phyloP scores from a whole-genome alignment of 2,888 invertebrate genomes.

The Troides helena region DNA sequence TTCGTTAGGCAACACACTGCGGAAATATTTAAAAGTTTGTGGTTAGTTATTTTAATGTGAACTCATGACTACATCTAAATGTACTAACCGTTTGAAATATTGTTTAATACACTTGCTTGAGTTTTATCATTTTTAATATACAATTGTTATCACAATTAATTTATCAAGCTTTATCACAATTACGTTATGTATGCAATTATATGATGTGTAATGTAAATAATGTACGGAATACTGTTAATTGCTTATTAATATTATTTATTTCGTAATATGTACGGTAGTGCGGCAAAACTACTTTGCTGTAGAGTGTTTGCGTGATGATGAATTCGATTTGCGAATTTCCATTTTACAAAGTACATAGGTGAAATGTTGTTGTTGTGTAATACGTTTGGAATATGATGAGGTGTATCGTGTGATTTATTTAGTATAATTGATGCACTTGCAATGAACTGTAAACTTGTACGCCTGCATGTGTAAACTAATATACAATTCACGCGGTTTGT shows the following conservation, averaged over 20 bases:
- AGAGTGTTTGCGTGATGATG: background rate
- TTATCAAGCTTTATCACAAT: constrained; percentile 16
- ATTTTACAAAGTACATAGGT: constrained; percentile 21
- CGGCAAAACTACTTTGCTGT: constrained; percentile 17
- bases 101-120: background rate
- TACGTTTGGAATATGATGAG: background rate
- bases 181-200: constrained; percentile 4
- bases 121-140: constrained; percentile 16
- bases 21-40: constrained; percentile 17
- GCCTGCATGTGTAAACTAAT: background rate
- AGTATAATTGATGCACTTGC: background rate
- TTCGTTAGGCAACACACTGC: constrained; percentile 23
- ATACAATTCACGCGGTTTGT: background rate
- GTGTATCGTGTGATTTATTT: background rate
- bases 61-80: background rate
- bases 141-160: constrained; percentile 15
- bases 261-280: constrained; percentile 6
- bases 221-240: constrained; percentile 21
- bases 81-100: background rate
- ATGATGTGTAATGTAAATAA: constrained; percentile 32
- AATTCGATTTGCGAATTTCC: background rate
- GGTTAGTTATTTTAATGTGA: constrained; percentile 11
- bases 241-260: constrained; percentile 31
- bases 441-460: background rate
- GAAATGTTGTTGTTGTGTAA: constrained; percentile 18